A percentile compares a stretch with the other conserved stretches of the same genome.
Conservation (phyloP, 2,888 invertebrate species). For the Lepidocyrtinus sp. region DNA sequence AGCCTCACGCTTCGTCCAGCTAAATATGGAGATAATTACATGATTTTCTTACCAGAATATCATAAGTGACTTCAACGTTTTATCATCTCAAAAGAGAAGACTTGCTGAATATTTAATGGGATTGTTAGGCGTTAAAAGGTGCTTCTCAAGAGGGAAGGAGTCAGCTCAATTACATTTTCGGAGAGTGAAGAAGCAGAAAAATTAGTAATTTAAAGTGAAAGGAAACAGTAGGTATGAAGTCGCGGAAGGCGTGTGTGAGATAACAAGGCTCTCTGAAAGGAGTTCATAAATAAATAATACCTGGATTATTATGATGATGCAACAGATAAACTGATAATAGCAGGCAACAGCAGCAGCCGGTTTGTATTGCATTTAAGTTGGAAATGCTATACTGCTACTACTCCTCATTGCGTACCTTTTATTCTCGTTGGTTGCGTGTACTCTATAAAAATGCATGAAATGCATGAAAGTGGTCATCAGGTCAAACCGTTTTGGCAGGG, state of each 20-base stretch:
- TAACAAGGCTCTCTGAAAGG: slow-evolving; percentile 39
- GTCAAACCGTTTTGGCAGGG: slow-evolving; percentile 52
- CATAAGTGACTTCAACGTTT: not conserved
- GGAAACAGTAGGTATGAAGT: not conserved
- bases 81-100: not conserved
- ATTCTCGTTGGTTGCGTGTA: slow-evolving; percentile 19
- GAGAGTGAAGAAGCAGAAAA: slow-evolving; percentile 2
- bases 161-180: slow-evolving; percentile 8
- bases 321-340: slow-evolving; percentile 41
- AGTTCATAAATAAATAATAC: slow-evolving; percentile 42
- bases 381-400: too few relatives aligned
- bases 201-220: slow-evolving; percentile 40
- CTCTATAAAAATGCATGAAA: slow-evolving; percentile 22
- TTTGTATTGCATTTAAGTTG: slow-evolving; percentile 8
- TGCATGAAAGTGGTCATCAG: slow-evolving; percentile 46
- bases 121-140: slow-evolving; percentile 11
- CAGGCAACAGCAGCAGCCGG: slow-evolving; percentile 33
- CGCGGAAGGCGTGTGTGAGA: slow-evolving; percentile 31
- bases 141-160: not conserved
- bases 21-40: too few relatives aligned
- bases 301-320: slow-evolving; percentile 40
- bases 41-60: too few relatives aligned
- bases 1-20: too few relatives aligned
- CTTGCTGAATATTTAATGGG: not conserved
- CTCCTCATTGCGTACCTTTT: too few relatives aligned